Evolutionary conservation across 2,888 invertebrate genomes (phyloP).

Genomic region (Thera britannica): DNA sequence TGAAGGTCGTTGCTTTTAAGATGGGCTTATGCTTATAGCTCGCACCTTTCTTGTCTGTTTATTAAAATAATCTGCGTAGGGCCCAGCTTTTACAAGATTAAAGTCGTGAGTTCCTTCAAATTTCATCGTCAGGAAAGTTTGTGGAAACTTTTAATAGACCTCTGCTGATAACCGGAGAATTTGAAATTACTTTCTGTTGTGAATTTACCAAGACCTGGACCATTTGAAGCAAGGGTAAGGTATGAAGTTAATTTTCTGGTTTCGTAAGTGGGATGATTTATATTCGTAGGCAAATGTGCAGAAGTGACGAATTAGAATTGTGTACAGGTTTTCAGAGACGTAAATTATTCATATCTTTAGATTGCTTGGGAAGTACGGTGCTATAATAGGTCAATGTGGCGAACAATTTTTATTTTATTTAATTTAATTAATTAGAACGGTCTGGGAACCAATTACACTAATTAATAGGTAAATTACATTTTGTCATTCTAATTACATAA

Average conservation of each 20-base stretch:
- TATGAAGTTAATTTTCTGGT: background rate
- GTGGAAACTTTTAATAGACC: slow-evolving; percentile 56
- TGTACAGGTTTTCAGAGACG: background rate
- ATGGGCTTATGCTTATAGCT: background rate
- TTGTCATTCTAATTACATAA: too few species aligned
- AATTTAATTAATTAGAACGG: too few species aligned
- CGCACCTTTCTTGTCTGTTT: slow-evolving; percentile 2
- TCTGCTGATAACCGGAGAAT: slow-evolving; percentile 45
- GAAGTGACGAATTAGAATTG: background rate
- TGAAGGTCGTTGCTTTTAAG: background rate
- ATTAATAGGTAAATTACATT: too few species aligned
- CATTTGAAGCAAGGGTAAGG: background rate
- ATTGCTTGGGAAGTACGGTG: background rate
- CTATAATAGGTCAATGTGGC: background rate
- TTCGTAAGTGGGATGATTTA: too few species aligned
- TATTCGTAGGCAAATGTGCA: background rate
- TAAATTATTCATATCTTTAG: slow-evolving; percentile 2
- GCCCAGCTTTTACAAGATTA: slow-evolving; percentile 26
- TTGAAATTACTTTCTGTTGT: slow-evolving; percentile 42
- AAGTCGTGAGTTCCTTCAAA: slow-evolving; percentile 27
- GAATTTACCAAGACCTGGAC: background rate
- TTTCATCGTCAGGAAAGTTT: slow-evolving; percentile 31
- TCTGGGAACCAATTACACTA: too few species aligned
- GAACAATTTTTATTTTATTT: too few species aligned
- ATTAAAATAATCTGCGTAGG: slow-evolving; percentile 29